phyloP scores from a whole-genome alignment of 2,113 vertebrate species.

The Dipodomys spectabilis region DNA sequence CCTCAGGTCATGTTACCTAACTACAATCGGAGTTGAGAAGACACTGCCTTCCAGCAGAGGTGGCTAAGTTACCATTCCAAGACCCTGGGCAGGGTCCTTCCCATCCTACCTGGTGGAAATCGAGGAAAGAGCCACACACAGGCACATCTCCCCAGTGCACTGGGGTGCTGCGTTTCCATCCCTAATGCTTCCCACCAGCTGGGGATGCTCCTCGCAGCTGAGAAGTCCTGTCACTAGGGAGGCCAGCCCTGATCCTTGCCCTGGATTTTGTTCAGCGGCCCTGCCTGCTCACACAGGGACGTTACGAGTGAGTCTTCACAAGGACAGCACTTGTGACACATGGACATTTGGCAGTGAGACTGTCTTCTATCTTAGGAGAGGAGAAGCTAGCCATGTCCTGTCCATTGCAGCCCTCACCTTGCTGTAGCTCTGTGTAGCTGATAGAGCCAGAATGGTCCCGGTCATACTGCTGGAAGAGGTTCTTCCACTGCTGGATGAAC shows the following conservation, averaged over 20 bases:
- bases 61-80: neutral
- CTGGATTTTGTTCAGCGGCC: neutral
- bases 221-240: neutral
- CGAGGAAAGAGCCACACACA: neutral
- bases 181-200: neutral
- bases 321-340: neutral
- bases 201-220: neutral
- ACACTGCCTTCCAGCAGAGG: neutral
- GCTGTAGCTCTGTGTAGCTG: slow-evolving; percentile 92
- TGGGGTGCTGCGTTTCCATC: neutral
- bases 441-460: slow-evolving; percentile 93
- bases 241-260: neutral
- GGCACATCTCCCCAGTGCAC: neutral
- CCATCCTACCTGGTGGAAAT: neutral
- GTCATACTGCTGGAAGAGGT: slow-evolving; percentile 95
- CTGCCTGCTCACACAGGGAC: neutral
- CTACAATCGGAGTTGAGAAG: neutral
- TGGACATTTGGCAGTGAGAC: neutral
- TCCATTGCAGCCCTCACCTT: slow-evolving; percentile 87
- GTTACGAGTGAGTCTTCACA: neutral
- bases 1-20: neutral
- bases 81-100: neutral
- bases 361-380: neutral
- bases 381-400: neutral
- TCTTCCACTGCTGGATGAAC: slow-evolving; percentile 95